Evolutionary conservation across 2,113 vertebrate genomes (phyloP).

Genomic region (Cyprinodon variegatus): DNA sequence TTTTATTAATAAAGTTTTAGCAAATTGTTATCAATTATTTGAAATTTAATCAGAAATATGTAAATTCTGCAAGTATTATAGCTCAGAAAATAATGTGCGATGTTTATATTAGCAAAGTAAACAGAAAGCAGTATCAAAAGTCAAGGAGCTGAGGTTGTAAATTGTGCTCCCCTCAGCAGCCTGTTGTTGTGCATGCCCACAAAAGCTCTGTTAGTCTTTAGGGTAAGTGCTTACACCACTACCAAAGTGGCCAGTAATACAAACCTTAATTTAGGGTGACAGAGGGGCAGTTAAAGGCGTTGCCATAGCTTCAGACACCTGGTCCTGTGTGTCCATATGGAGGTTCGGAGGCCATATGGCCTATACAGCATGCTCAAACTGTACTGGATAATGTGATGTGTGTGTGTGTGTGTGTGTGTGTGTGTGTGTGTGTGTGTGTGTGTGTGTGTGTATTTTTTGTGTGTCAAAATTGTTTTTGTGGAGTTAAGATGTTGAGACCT

Average conservation of each 20-base stretch:
- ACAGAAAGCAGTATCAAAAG: neutral
- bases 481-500: neutral
- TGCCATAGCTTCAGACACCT: constrained; percentile 50
- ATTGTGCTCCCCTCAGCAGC: constrained; percentile 12
- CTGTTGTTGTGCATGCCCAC: constrained; percentile 18
- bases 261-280: constrained; percentile 19
- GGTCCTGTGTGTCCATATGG: constrained; percentile 52
- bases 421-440: constrained; percentile 3
- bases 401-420: neutral
- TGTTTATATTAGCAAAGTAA: neutral
- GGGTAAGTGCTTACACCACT: constrained; percentile 15
- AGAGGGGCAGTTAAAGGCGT: constrained; percentile 47
- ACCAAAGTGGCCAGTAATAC: constrained; percentile 15
- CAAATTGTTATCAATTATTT: no score
- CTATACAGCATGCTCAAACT: constrained; percentile 34
- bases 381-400: constrained; percentile 2
- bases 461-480: neutral
- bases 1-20: no score
- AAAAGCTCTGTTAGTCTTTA: constrained; percentile 26
- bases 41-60: no score
- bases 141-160: neutral
- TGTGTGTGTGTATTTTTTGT: neutral
- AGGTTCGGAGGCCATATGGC: constrained; percentile 57
- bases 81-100: neutral
- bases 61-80: neutral